Conservation (phyloP, 2,888 invertebrate species). For the Leucophenga montana region DNA sequence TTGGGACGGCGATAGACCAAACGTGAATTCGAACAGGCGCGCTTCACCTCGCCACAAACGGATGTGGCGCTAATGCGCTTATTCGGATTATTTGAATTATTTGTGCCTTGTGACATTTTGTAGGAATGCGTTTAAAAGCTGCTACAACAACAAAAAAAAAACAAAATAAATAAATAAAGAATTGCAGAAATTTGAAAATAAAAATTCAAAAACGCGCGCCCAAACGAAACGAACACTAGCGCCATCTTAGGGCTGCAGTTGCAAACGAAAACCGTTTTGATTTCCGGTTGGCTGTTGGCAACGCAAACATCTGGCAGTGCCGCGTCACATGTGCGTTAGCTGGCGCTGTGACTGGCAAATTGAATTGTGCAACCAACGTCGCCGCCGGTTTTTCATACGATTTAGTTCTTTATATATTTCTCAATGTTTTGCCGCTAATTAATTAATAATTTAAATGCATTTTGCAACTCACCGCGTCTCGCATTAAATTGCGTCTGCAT, state of each 20-base stretch:
- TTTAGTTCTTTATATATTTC: neutral
- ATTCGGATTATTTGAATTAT: slow-evolving; percentile 52
- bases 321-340: no score
- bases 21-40: slow-evolving; percentile 62
- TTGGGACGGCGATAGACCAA: slow-evolving; percentile 67
- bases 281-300: no score
- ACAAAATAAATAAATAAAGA: neutral
- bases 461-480: neutral
- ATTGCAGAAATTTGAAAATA: no score
- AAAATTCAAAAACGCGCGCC: no score
- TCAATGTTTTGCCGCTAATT: neutral
- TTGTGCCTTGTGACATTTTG: slow-evolving; percentile 33
- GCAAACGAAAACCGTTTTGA: no score
- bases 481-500: neutral
- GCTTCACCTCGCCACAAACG: slow-evolving; percentile 51
- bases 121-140: no score
- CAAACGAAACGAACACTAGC: no score
- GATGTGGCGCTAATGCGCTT: slow-evolving; percentile 54
- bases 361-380: neutral
- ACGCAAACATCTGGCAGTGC: no score
- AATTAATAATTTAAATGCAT: neutral
- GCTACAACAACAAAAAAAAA: neutral
- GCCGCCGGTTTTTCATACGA: neutral
- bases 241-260: no score
- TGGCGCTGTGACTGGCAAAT: no score